Evolutionary conservation across 2,888 invertebrate genomes (phyloP).

Genomic region (Caenorhabditis macrosperma): DNA sequence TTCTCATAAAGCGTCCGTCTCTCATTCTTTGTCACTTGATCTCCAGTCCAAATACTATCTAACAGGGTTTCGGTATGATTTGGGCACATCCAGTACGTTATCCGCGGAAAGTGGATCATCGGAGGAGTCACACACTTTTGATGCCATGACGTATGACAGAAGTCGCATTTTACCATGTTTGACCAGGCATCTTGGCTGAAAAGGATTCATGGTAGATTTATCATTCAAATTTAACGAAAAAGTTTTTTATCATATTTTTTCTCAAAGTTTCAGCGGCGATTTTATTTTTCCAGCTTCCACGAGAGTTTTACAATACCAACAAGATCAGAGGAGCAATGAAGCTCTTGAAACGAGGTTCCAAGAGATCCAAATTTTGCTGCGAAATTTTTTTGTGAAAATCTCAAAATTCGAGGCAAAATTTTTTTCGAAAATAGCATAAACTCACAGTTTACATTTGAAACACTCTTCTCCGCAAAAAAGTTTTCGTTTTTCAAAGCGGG

Average conservation of each 20-base stretch:
- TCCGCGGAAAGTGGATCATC: slow-evolving; percentile 89
- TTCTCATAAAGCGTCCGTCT: background rate
- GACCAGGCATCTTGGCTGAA: slow-evolving; percentile 83
- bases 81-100: slow-evolving; percentile 95
- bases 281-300: too few species aligned
- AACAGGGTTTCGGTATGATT: slow-evolving; percentile 88
- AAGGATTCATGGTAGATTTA: too few species aligned
- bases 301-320: too few species aligned
- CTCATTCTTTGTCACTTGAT: background rate
- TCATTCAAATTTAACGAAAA: too few species aligned
- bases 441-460: slow-evolving; percentile 21
- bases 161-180: slow-evolving; percentile 93
- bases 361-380: too few species aligned
- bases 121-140: slow-evolving; percentile 96
- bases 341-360: too few species aligned
- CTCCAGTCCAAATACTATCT: slow-evolving; percentile 82
- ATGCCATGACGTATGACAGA: slow-evolving; percentile 92
- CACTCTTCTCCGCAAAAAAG: slow-evolving; percentile 1
- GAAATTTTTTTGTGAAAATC: background rate
- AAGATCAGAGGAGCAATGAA: too few species aligned
- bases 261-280: background rate
- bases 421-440: background rate
- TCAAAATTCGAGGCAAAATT: background rate
- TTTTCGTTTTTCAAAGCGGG: slow-evolving; percentile 6
- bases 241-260: slow-evolving; percentile 82